Base-by-base conservation (phyloP, 2,113 vertebrate species). In the Tupaia tana region DNA sequence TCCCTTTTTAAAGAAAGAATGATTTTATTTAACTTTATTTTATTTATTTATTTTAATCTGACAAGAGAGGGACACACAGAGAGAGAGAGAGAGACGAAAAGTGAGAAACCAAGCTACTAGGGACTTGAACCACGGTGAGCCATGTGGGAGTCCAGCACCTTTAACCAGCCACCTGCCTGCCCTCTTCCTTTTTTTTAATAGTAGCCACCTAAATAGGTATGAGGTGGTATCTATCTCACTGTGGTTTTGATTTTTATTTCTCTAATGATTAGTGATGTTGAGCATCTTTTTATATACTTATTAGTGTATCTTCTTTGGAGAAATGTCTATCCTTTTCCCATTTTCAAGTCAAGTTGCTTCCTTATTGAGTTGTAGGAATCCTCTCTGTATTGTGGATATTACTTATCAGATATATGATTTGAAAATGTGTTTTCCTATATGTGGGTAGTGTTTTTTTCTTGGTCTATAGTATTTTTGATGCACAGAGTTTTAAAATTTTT, bases 301-400 rank as follows among this genome's bases (percentile, higher is more conserved):
- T 63, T 91, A 54, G 14, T 31, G 25, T 91, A 63, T 91, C 70
- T 91, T 91, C 70, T 91, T 84, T 56, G 43, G 34, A 54, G 59
- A 25, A 12, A 31, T 74, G 5, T 19, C 54, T 64, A 83, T 56
- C 56, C 8, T 75, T 91, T 75, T 29, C 12, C 34, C 15, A 66
- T 31, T 83, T 54, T 74, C 63, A 19, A 34, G n/a, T 64, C 18
- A 66, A 15, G 52, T 54, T 70, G 52, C 64, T 52, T 69, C 81
- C 15, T 81, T 80, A 59, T 31, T 82, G 19, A 52, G 34, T 31
- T 73, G 52, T 91, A 73, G 12, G 58, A 12, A 27, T 75, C 13
- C 9, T 66, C 34, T 74, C 8, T 25, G 31, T 56, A 83, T 83
- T 82, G 20, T 31, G 34, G 69, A 3, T 52, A 27, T 74, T 83